These are phyloP conservation scores for Enteromius mattozi DNA, from an alignment of 2,797 vertebrate species.

Conservation along the genomic window DNA sequence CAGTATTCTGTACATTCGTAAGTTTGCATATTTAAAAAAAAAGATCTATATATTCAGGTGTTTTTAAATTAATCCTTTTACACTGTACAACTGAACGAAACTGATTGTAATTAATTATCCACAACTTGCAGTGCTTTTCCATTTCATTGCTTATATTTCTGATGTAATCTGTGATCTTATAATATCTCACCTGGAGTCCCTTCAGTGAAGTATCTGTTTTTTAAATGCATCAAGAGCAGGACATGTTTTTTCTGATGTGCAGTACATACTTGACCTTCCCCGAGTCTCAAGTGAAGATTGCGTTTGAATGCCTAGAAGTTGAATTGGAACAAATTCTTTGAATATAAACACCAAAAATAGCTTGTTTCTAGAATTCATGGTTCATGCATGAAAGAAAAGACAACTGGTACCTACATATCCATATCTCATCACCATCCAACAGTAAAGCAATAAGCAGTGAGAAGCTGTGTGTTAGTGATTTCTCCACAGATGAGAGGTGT, in stretches of 20 bases:
- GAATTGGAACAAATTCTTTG: not conserved
- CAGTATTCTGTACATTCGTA: not conserved
- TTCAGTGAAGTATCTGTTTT: slow-evolving; percentile 19
- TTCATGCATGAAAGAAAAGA: slow-evolving; percentile 70
- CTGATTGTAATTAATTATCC: slow-evolving; percentile 11
- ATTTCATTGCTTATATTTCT: slow-evolving; percentile 7
- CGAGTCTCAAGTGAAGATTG: slow-evolving; percentile 19
- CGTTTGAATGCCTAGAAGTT: not conserved
- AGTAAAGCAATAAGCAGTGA: not conserved
- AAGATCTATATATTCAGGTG: not conserved
- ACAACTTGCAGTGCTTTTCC: slow-evolving; percentile 4
- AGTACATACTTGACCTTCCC: not conserved
- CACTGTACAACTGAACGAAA: slow-evolving; percentile 2
- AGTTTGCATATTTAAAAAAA: not conserved
- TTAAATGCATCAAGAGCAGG: slow-evolving; percentile 17
- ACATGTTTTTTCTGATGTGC: not conserved
- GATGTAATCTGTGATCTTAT: slow-evolving; percentile 13
- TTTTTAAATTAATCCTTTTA: not conserved
- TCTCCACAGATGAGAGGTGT: not conserved
- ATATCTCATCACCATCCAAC: slow-evolving; percentile 3
- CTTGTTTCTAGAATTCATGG: slow-evolving; percentile 2
- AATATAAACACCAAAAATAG: not conserved
- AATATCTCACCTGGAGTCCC: slow-evolving; percentile 2
- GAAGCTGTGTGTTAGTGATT: not conserved
- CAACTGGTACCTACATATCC: slow-evolving; percentile 46